Evolutionary conservation across 1,140 invertebrate genomes (phyloP), one percentile per base, ranked within the genome.

Genomic region (Platyura marginata): DNA sequence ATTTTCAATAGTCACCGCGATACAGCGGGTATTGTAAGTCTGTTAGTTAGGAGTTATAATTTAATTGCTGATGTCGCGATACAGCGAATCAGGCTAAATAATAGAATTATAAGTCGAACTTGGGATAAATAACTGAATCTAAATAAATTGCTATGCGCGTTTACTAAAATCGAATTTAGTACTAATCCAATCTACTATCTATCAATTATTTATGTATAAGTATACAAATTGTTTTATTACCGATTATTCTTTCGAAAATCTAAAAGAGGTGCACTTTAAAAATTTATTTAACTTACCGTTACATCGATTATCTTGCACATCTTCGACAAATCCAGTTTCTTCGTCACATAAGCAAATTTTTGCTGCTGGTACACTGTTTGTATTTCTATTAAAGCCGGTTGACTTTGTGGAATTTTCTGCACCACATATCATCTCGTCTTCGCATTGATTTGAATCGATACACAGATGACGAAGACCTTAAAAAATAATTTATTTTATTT

Each of bases 341-440:
- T 60, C 59, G 44, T 70, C 68, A 40, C 70, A 72, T 1, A 69
- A 61, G 38, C 70, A 72, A 41, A 71, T 39, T 45, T 67, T 69
- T 41, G 64, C 64, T 0, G 47, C 44, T 0, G 50, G 45, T 3
- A 58, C 48, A 8, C 53, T 51, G 46, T 53, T 56, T 35, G 58
- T 52, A 33, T 56, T 56, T 39, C 55, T 50, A 25, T 39, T 42
- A 19, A 56, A 58, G 0, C 63, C 62, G 16, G 63, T 58, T 9
- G 59, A 59, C 6, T 59, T 59, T 10, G 69, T 72, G 19, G 63
- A 59, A 48, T 71, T 72, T 2, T 66, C 66, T 1, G 55, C 49
- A 11, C 55, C 57, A 49, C 70, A 72, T 22, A 66, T 57, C 49
- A 72, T 55, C 0, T 65, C 66, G 41, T 70, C 68, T 46, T 68